phyloP scores from a whole-genome alignment of 1,140 invertebrate genomes.

The Trachymyrmex cornetzi region DNA sequence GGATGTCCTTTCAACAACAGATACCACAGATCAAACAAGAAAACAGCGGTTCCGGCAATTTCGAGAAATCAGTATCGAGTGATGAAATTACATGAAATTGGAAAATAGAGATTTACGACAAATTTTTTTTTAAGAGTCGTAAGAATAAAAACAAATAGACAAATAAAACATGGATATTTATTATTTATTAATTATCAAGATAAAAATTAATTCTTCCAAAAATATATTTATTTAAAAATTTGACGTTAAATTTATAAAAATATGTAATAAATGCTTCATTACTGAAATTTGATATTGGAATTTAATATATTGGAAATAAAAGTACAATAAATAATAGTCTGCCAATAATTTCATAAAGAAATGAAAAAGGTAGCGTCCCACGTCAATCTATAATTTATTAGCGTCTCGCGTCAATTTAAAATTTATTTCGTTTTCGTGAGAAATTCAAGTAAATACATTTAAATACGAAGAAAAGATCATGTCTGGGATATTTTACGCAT shows the following conservation, averaged over 20 bases:
- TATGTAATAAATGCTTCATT: not conserved
- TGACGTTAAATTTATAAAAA: not conserved
- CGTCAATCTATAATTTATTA: not conserved
- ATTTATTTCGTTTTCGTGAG: not conserved
- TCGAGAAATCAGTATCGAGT: slow-evolving; percentile 27
- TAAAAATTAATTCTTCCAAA: not conserved
- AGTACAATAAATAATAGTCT: not conserved
- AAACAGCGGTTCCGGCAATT: slow-evolving; percentile 40
- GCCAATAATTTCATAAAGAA: not conserved
- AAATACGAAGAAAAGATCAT: not conserved
- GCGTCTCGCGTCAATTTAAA: not conserved
- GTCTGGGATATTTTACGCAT: not conserved
- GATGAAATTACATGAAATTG: slow-evolving; percentile 2
- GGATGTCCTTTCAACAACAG: slow-evolving; percentile 59
- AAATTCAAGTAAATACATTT: not conserved
- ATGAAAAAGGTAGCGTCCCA: not conserved
- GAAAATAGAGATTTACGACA: not conserved
- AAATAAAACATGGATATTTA: not conserved
- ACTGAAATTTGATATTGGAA: not conserved
- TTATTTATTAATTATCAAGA: not conserved
- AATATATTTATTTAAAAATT: not conserved
- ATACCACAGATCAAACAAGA: slow-evolving; percentile 56
- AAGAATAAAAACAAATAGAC: not conserved
- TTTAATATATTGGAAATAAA: not conserved
- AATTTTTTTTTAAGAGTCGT: not conserved